A percentile compares a stretch with the other conserved stretches of the same genome.
phyloP scores from a whole-genome alignment of 2,797 vertebrate species.

The Coregonus ussuriensis region DNA sequence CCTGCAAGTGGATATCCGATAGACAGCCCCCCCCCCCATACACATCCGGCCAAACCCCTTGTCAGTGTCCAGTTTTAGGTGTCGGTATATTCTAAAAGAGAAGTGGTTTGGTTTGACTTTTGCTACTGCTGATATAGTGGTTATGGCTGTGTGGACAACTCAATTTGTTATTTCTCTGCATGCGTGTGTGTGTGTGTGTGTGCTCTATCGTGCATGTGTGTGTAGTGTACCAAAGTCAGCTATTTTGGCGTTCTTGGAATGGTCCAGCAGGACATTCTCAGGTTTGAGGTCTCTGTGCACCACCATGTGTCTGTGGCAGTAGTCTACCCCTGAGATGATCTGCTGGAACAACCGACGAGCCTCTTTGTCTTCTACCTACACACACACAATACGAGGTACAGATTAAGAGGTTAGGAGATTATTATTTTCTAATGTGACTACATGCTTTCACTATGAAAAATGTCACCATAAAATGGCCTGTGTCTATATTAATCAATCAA shows the following conservation, averaged over 20 bases:
- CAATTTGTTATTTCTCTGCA: no score
- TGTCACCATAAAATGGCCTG: not conserved
- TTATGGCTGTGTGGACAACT: no score
- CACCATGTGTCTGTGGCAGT: slow-evolving; percentile 99
- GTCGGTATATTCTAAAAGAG: no score
- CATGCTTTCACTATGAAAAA: not conserved
- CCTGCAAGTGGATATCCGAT: slow-evolving; percentile 58
- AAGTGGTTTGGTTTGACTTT: no score
- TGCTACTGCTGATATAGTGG: no score
- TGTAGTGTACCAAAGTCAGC: slow-evolving; percentile 90
- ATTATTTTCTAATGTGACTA: not conserved
- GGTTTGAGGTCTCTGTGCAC: slow-evolving; percentile 98
- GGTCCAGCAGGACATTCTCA: slow-evolving; percentile 95
- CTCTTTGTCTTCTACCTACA: slow-evolving; percentile 91
- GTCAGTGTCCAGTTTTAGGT: no score
- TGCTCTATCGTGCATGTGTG: not conserved
- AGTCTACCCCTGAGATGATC: slow-evolving; percentile 97
- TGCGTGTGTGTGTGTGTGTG: no score
- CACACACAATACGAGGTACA: not conserved
- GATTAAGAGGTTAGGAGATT: not conserved
- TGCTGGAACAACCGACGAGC: slow-evolving; percentile 97
- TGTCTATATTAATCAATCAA: not conserved
- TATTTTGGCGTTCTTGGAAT: slow-evolving; percentile 97
- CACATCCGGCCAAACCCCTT: slow-evolving; percentile 25
- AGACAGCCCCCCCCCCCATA: slow-evolving; percentile 39